Evolutionary conservation across 1,140 invertebrate species (phyloP).

Genomic region (Drosophila nebulosa): DNA sequence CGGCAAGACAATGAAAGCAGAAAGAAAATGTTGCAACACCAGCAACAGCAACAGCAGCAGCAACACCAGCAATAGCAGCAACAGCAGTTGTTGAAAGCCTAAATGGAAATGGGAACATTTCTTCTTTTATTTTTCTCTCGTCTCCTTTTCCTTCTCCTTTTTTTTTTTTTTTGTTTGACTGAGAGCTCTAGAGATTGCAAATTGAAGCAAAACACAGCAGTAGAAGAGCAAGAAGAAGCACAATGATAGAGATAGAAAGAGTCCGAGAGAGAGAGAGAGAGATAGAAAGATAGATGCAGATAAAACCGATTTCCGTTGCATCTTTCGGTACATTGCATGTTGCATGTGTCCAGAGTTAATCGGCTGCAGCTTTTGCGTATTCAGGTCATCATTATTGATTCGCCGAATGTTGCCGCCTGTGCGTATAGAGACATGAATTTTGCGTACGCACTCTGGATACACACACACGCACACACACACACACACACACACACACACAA

Average conservation of each 20-base stretch:
- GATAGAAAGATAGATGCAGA: constrained; percentile 13
- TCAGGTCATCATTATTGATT: constrained; percentile 80
- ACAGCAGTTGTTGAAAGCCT: constrained; percentile 50
- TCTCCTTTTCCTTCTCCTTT: neutral
- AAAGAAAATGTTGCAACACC: constrained; percentile 4
- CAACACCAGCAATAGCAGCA: constrained; percentile 23
- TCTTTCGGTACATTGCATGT: constrained; percentile 59
- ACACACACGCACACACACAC: constrained; percentile 24
- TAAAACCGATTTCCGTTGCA: constrained; percentile 50
- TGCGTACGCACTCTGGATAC: constrained; percentile 63
- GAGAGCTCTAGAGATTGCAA: constrained; percentile 29
- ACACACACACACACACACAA: constrained; percentile 9
- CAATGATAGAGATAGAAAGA: neutral
- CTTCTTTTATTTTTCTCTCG: neutral
- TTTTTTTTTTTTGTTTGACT: constrained; percentile 4
- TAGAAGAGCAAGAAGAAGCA: constrained; percentile 5
- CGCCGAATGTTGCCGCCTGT: constrained; percentile 60
- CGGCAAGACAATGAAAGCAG: constrained; percentile 66
- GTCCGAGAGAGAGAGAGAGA: neutral
- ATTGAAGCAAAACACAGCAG: constrained; percentile 65
- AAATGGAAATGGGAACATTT: constrained; percentile 62
- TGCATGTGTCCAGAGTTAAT: constrained; percentile 67
- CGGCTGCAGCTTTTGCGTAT: constrained; percentile 69
- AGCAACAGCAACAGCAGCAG: constrained; percentile 5
- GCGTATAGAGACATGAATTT: constrained; percentile 77